Evolutionary conservation across 2,797 vertebrate genomes (phyloP).

Genomic region (Gadopsis bispinosus): DNA sequence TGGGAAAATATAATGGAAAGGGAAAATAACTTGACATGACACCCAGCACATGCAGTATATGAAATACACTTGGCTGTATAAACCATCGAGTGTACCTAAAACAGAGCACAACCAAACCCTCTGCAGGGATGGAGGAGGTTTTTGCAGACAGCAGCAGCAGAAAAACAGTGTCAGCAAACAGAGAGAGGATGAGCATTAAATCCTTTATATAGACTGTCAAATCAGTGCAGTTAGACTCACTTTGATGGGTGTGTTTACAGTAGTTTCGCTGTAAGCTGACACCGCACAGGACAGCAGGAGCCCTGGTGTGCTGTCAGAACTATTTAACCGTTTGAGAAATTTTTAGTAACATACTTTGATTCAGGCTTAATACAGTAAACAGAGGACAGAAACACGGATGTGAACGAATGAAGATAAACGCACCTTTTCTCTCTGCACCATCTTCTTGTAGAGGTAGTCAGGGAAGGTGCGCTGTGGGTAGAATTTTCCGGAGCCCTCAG

Average conservation of each 20-base stretch:
- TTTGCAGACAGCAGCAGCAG: constrained; percentile 46
- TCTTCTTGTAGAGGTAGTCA: constrained; percentile 96
- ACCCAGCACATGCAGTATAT: not conserved
- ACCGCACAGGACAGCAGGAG: constrained; percentile 6
- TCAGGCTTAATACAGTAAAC: not conserved
- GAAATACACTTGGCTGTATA: not conserved
- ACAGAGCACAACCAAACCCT: constrained; percentile 8
- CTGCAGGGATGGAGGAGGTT: constrained; percentile 20
- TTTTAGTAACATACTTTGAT: not conserved
- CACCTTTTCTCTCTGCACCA: constrained; percentile 98
- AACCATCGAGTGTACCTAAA: not conserved
- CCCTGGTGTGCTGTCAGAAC: not conserved
- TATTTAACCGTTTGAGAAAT: not conserved
- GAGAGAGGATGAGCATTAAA: constrained; percentile 47
- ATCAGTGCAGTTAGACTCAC: constrained; percentile 30
- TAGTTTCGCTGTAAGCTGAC: constrained; percentile 37
- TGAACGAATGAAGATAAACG: not conserved
- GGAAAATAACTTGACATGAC: not conserved
- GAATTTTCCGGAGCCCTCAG: constrained; percentile 96
- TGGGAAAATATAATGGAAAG: not conserved
- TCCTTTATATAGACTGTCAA: constrained; percentile 57
- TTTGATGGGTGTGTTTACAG: constrained; percentile 42
- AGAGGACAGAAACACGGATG: not conserved
- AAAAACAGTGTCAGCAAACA: constrained; percentile 49
- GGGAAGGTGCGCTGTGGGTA: constrained; percentile 95